These are phyloP conservation scores for Bimastos eiseni DNA, from an alignment of 2,888 invertebrate species.

Conservation along the genomic window DNA sequence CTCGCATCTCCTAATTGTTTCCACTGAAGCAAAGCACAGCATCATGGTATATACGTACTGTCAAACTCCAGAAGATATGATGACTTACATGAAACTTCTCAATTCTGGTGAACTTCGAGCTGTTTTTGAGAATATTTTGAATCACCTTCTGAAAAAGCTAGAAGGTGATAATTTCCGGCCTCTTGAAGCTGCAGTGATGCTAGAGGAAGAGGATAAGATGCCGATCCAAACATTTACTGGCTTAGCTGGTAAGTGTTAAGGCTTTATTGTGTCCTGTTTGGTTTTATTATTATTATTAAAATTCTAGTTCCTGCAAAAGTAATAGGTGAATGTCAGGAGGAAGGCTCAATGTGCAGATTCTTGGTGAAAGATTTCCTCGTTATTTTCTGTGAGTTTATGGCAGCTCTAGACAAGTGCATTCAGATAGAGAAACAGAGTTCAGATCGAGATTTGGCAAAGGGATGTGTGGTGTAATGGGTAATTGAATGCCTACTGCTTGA, in stretches of 20 bases:
- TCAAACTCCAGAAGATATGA: not conserved
- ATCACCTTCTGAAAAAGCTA: not conserved
- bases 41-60: slow-evolving; percentile 7
- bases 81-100: not conserved
- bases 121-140: slow-evolving; percentile 15
- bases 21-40: not conserved
- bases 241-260: not conserved
- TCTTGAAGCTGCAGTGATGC: not conserved
- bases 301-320: no score
- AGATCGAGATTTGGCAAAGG: no score
- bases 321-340: no score
- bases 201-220: not conserved
- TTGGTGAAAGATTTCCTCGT: no score
- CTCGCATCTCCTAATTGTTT: not conserved
- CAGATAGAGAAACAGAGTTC: no score
- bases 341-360: no score
- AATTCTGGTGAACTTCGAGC: not conserved
- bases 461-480: no score
- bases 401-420: no score
- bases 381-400: no score
- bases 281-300: no score
- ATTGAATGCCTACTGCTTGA: no score
- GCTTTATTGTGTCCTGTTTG: no score
- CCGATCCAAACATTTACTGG: not conserved
- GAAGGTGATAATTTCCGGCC: not conserved